Evolutionary conservation across 1,140 invertebrate genomes (phyloP), one percentile per base, ranked within the genome.

Genomic region (Bombus ignitus): DNA sequence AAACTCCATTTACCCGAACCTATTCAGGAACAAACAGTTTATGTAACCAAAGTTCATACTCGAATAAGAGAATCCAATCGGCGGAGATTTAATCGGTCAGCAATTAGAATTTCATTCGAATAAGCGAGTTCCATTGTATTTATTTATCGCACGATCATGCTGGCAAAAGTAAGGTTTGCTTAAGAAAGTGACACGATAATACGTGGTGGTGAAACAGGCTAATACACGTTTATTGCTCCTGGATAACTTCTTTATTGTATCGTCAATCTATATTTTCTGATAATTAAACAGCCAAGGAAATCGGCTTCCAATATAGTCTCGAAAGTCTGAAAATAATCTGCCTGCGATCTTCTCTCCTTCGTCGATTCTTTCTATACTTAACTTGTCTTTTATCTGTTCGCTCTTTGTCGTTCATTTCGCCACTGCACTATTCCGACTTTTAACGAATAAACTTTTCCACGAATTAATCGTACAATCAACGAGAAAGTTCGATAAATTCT

Each of bases 211-310:
- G 6, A 22, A 53, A 53, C 6, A 53, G 6, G 1, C 18, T 53
- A 10, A 44, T 37, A 15, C 22, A 0, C 3, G 47, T 8, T 53
- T 53, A 1, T n/a, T 42, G 4, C 5, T 28, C 37, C 4, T 10
- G 8, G 1, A 4, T 42, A 5, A n/a, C 18, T 22, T 53, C 5
- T 71, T 25, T 9, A 25, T 13, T 70, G 8, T 35, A 15, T 6
- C 39, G 53, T 42, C 42, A 22, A 39, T 32, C 37, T 10, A 32
- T 35, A n/a, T 83, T 83, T 81, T 72, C 70, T 62, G 18, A 81
- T 62, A 73, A 81, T 73, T 73, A 81, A 81, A 73, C 47, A 13
- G 68, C 37, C 32, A 53, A 32, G 25, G 15, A 71, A 81, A 81
- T 72, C 68, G 47, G 47, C 68, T 81, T 57, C n/a, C 47, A 13